Evolutionary conservation across 2,888 invertebrate genomes (phyloP).

Genomic region (Gordius sp.): DNA sequence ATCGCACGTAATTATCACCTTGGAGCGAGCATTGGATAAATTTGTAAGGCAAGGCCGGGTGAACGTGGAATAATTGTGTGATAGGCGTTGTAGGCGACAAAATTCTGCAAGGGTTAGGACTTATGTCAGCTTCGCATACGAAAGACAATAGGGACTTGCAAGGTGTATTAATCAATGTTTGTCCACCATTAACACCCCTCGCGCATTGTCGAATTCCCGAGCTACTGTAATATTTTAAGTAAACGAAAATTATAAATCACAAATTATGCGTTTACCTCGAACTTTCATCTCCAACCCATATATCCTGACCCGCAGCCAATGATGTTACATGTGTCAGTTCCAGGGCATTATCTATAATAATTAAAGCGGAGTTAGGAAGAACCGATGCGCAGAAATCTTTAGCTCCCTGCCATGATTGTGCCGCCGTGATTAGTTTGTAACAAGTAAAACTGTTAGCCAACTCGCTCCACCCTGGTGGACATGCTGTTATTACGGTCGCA

Average conservation of each 20-base stretch:
- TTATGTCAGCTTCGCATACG: constrained; percentile 7
- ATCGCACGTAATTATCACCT: background rate
- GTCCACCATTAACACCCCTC: background rate
- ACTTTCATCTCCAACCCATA: constrained; percentile 9
- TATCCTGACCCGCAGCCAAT: background rate
- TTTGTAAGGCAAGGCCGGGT: background rate
- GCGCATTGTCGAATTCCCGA: background rate
- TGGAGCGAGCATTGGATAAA: background rate
- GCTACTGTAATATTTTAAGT: background rate
- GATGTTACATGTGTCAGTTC: background rate
- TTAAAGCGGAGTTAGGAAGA: background rate
- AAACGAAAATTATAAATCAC: background rate
- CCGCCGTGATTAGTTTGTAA: background rate
- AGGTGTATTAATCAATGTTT: background rate
- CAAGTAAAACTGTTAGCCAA: background rate
- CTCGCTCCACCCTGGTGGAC: background rate
- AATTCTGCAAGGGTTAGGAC: background rate
- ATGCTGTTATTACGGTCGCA: background rate
- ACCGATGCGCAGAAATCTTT: background rate
- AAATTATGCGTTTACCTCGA: background rate
- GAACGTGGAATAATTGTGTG: background rate
- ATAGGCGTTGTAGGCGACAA: background rate
- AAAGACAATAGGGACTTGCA: background rate
- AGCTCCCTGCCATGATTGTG: background rate
- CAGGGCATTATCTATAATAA: constrained; percentile 1